These are phyloP conservation scores for Chelon labrosus DNA, from an alignment of 2,797 vertebrate genomes.

Conservation along the genomic window DNA sequence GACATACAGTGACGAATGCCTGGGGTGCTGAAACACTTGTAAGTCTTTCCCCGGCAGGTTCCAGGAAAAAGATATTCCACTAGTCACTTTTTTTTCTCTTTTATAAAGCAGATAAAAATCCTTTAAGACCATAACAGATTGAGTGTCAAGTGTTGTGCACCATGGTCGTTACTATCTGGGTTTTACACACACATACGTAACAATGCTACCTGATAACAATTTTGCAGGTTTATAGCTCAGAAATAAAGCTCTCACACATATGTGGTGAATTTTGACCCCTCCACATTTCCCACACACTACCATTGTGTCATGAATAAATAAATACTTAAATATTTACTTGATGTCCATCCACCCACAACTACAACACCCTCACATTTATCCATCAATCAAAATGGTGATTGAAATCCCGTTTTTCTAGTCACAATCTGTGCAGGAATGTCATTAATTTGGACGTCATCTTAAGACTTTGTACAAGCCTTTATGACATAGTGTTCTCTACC, in stretches of 20 bases:
- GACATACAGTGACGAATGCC: conserved; percentile 27
- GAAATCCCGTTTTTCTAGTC: no score
- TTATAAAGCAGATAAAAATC: conserved; percentile 24
- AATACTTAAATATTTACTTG: not conserved
- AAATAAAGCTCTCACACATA: conserved; percentile 16
- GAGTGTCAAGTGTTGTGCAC: conserved; percentile 17
- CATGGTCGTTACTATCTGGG: conserved; percentile 15
- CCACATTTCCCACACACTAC: not conserved
- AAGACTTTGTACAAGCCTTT: not conserved
- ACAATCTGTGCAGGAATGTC: no score
- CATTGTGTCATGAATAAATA: not conserved
- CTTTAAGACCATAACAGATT: not conserved
- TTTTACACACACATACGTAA: conserved; percentile 3
- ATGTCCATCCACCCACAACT: not conserved
- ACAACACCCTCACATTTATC: not conserved
- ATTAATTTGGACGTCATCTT: no score
- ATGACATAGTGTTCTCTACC: conserved; percentile 1
- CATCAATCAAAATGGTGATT: not conserved
- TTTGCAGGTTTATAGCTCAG: not conserved
- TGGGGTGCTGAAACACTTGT: conserved; percentile 29
- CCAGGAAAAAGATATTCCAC: conserved; percentile 23
- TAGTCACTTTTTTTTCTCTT: conserved; percentile 27
- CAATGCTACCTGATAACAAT: conserved; percentile 8
- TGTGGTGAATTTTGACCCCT: not conserved
- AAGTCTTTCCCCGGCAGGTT: conserved; percentile 26